A percentile compares a stretch with the other conserved stretches of the same genome.
phyloP scores from a whole-genome alignment of 2,888 invertebrate species.

The Neocrepidodera transversa region DNA sequence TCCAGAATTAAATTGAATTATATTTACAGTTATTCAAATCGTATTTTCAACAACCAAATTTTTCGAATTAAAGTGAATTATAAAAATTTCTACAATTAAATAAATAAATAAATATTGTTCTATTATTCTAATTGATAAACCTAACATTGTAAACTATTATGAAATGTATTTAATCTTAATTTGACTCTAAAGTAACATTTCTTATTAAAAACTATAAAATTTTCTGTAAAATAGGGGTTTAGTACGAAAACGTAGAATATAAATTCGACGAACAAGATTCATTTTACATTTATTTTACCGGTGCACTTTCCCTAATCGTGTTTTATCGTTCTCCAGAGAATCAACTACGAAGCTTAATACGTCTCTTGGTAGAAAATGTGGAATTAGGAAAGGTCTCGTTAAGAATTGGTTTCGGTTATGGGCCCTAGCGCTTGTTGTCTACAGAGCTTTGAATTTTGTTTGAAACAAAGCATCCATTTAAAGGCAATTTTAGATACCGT shows the following conservation, averaged over 20 bases:
- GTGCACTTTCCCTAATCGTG: conserved; percentile 28
- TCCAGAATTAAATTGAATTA: too few species aligned
- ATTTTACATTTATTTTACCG: conserved; percentile 28
- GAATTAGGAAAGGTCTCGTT: conserved; percentile 8
- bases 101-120: too few species aligned
- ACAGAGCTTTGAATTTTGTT: neutral
- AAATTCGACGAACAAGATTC: conserved; percentile 25
- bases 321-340: conserved; percentile 24
- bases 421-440: neutral
- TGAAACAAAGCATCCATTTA: neutral
- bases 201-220: conserved; percentile 1
- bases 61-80: too few species aligned
- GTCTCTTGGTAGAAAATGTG: conserved; percentile 11
- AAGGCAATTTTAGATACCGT: neutral
- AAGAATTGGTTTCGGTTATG: neutral
- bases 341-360: conserved; percentile 9
- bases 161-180: neutral
- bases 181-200: neutral
- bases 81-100: too few species aligned
- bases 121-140: too few species aligned
- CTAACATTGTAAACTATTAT: neutral
- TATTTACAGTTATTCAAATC: too few species aligned
- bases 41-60: too few species aligned
- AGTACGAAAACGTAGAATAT: conserved; percentile 23
- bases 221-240: conserved; percentile 8